Evolutionary conservation across 2,888 invertebrate genomes (phyloP), one percentile per base, ranked within the genome.

Genomic region (Desoria tigrina): DNA sequence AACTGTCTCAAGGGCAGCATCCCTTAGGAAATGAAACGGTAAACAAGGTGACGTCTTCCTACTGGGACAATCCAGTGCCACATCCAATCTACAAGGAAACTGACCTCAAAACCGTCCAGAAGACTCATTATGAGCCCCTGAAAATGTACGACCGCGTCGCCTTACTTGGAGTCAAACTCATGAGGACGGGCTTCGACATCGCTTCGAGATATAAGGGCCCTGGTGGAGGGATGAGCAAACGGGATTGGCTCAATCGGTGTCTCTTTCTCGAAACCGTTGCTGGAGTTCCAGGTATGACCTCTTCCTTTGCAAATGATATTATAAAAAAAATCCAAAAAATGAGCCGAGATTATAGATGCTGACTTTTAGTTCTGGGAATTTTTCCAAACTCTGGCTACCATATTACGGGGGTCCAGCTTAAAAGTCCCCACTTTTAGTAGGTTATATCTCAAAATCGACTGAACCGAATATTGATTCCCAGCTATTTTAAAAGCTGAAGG

Each of bases 201-300:
- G 75, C 78, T 2, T 79, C 79, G n/a, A 77, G 79, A 14, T 80
- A 78, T 64, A 76, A 71, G 49, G 68, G 68, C 37, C 70, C 72
- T 58, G 78, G 78, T 18, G 61, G 77, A 21, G 65, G 53, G 24
- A 65, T 71, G 65, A 63, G 59, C 16, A 68, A 60, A 23, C n/a
- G 62, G 26, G 65, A 62, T 32, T 68, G 68, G 68, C 57, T 71
- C 2, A 64, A 57, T 63, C 76, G 79, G 0, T 79, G 79, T 9
- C 74, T 77, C 51, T 80, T 80, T 70, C 73, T 80, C 65, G 80
- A 80, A 68, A 79, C 80, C 1, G 78, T 80, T 23, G 80, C 80
- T 14, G 71, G 71, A 7, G 32, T 32, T 32, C 32, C 32, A 32
- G 32, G 32, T 32, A 18, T 62, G 64, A 11, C 50, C 51, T 28